Evolutionary conservation across 2,888 invertebrate genomes (phyloP).

Genomic region (Lochmaea capreae): DNA sequence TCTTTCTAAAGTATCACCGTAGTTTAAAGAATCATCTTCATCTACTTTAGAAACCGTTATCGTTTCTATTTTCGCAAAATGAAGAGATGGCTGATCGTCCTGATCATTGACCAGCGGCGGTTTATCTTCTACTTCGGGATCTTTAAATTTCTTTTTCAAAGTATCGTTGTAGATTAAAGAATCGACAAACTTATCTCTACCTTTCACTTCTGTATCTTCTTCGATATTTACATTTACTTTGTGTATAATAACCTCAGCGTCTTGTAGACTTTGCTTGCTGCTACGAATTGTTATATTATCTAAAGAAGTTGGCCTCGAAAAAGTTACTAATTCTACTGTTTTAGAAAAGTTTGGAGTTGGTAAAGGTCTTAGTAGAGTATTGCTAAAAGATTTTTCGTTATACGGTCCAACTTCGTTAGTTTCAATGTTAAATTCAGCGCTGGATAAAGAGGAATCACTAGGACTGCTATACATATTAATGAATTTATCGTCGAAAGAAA

Average conservation of each 20-base stretch:
- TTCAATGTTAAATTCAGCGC: slow-evolving; percentile 49
- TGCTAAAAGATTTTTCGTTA: slow-evolving; percentile 15
- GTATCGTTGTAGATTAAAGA: slow-evolving; percentile 48
- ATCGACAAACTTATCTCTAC: slow-evolving; percentile 21
- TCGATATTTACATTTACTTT: not conserved
- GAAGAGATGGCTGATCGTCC: not conserved
- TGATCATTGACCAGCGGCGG: no score
- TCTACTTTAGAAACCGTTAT: not conserved
- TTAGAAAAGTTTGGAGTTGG: not conserved
- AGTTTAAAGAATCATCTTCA: slow-evolving; percentile 43
- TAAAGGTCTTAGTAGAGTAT: not conserved
- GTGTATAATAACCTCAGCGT: not conserved
- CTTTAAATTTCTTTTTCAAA: slow-evolving; percentile 35
- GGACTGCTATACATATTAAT: slow-evolving; percentile 12
- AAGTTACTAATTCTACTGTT: slow-evolving; percentile 7
- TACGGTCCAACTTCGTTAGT: slow-evolving; percentile 41
- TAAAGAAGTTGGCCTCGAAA: slow-evolving; percentile 2
- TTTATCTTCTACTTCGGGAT: not conserved
- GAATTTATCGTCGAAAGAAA: slow-evolving; percentile 42
- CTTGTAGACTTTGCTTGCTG: not conserved
- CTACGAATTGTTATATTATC: not conserved
- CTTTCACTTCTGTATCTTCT: slow-evolving; percentile 7
- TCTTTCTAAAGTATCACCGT: slow-evolving; percentile 47
- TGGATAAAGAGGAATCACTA: slow-evolving; percentile 35
- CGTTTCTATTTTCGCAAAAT: slow-evolving; percentile 8